phyloP scores from a whole-genome alignment of 2,797 vertebrate species.

The Tenualosa thibaudeaui region DNA sequence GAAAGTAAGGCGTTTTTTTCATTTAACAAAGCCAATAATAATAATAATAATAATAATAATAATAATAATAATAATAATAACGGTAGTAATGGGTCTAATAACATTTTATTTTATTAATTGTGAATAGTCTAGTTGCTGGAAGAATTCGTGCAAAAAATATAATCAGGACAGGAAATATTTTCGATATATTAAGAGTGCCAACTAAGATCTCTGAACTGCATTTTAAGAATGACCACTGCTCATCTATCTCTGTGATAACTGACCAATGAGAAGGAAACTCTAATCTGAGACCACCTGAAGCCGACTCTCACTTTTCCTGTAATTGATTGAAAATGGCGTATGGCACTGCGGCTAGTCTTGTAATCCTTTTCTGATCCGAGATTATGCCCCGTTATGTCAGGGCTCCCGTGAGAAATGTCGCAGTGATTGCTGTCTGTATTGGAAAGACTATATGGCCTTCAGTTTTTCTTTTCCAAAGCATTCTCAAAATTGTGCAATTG shows the following conservation, averaged over 20 bases:
- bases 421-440: not conserved
- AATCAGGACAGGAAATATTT: not conserved
- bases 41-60: not conserved
- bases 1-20: slow-evolving; percentile 67
- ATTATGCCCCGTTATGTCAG: slow-evolving; percentile 62
- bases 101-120: too few relatives aligned
- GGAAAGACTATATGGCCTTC: not conserved
- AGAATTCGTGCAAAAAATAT: not conserved
- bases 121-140: too few relatives aligned
- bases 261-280: not conserved
- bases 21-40: not conserved
- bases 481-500: not conserved
- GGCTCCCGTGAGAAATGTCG: slow-evolving; percentile 50
- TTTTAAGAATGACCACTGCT: not conserved
- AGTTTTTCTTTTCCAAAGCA: not conserved
- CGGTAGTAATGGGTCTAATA: not conserved
- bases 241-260: not conserved
- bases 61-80: not conserved
- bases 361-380: slow-evolving; percentile 67
- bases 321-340: slow-evolving; percentile 26
- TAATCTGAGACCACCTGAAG: not conserved
- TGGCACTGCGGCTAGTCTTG: slow-evolving; percentile 63
- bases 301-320: not conserved
- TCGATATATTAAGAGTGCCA: not conserved
- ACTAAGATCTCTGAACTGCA: not conserved